These are phyloP conservation scores for Alcis repandata DNA, from an alignment of 2,888 invertebrate species.

Conservation along the genomic window DNA sequence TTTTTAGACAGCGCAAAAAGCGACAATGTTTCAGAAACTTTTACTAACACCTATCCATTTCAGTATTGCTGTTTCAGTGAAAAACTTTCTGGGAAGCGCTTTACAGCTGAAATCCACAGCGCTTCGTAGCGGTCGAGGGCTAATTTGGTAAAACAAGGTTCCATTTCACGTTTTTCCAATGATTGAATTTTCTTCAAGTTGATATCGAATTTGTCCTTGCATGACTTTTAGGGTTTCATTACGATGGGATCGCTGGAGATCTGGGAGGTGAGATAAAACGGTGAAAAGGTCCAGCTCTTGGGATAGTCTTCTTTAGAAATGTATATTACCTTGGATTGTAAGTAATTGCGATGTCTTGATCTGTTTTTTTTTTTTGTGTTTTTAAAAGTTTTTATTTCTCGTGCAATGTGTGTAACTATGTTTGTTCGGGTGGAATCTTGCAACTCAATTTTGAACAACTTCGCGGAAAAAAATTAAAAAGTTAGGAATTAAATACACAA, in stretches of 20 bases:
- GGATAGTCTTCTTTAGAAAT: neutral
- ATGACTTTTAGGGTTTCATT: constrained; percentile 42
- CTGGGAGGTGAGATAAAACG: constrained; percentile 29
- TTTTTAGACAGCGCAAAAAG: constrained; percentile 31
- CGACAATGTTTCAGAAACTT: constrained; percentile 25
- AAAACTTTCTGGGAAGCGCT: constrained; percentile 20
- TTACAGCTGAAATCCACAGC: constrained; percentile 28
- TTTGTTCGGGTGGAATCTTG: no score
- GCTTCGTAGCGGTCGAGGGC: constrained; percentile 28
- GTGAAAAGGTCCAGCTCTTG: neutral
- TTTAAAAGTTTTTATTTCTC: no score
- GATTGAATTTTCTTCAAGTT: constrained; percentile 48
- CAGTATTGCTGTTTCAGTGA: constrained; percentile 29
- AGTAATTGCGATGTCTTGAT: neutral
- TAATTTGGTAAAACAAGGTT: constrained; percentile 45
- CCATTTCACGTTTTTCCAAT: constrained; percentile 45
- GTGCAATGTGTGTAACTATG: no score
- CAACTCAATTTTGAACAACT: no score
- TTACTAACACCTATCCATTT: constrained; percentile 27
- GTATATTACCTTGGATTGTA: neutral
- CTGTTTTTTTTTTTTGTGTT: neutral
- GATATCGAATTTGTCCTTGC: constrained; percentile 45
- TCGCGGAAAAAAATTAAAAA: no score
- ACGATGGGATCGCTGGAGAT: constrained; percentile 32
- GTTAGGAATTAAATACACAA: no score